Conservation (phyloP, 2,797 vertebrate species). For the Sebastiscus albofasciatus region DNA sequence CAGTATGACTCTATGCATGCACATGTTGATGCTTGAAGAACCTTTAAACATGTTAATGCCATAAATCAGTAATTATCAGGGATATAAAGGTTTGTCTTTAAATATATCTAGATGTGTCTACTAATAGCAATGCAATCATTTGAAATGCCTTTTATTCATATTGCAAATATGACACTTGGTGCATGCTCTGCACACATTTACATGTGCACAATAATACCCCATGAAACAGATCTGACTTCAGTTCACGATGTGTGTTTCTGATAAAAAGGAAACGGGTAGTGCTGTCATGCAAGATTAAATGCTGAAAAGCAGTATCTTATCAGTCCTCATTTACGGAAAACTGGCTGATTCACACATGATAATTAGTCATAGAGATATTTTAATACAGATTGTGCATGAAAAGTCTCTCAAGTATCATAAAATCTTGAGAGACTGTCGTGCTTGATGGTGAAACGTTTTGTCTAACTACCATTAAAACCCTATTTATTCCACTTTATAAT, state of each 20-base stretch:
- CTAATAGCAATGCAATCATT: neutral
- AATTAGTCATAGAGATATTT: neutral
- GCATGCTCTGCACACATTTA: slow-evolving; percentile 18
- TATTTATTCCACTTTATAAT: neutral
- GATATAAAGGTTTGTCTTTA: slow-evolving; percentile 20
- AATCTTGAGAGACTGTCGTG: neutral
- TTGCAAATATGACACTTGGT: slow-evolving; percentile 11
- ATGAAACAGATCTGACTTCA: slow-evolving; percentile 10
- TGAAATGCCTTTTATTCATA: slow-evolving; percentile 25
- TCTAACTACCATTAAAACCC: neutral
- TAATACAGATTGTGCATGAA: neutral
- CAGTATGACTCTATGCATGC: slow-evolving; percentile 41
- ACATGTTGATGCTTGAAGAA: slow-evolving; percentile 17
- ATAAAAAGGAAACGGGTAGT: slow-evolving; percentile 39
- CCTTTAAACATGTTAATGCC: slow-evolving; percentile 23
- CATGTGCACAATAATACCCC: slow-evolving; percentile 49
- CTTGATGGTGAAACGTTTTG: too few relatives aligned
- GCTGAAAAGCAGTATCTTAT: neutral
- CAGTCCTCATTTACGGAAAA: neutral
- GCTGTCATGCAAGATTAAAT: slow-evolving; percentile 22
- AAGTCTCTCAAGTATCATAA: neutral
- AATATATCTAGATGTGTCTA: slow-evolving; percentile 9
- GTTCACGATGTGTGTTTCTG: slow-evolving; percentile 19
- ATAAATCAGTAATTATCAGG: slow-evolving; percentile 55
- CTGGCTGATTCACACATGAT: neutral